Base-by-base conservation (phyloP, 2,797 vertebrate species). In the Sebastolobus alascanus region DNA sequence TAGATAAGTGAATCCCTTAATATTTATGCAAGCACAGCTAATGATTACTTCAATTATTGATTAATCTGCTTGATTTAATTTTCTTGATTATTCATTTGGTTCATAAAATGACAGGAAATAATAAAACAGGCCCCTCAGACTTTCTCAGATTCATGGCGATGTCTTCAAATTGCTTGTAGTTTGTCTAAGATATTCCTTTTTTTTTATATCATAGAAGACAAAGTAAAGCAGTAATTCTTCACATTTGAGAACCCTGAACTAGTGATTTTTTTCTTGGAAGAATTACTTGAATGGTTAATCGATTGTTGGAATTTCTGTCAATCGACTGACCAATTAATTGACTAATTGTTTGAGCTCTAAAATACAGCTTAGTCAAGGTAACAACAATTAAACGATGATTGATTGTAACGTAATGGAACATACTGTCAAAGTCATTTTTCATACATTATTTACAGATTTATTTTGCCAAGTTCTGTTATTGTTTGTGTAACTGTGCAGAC, bases 1-100 rank as follows among this genome's bases (percentile, higher is more conserved):
- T 14, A 9, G 25, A 77, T 58, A 46, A 64, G 38, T 72, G 8
- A 58, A 74, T 67, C 29, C 40, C 22, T 25, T 46, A 14, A 65
- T 46, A 20, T 65, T 38, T 66, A 3, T 60, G 12, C 14, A 29
- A 16, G 4, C 13, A 12, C 20, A 35, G 35, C 14, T 18, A 8
- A 13, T 37, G 16, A 54, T 37, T 5, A 22, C 64, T 18, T 25
- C 14, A 16, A 58, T 40, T 35, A 40, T 52, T 56, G 8, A 50
- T 25, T n/a, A 6, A 31, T 67, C 3, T n/a, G 4, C 13, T 46
- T 80, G 38, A 35, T 68, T 20, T 20, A 1, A 25, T 43, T 35
- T 68, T 8, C 25, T 43, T 50, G 4, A 31, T 18, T 20, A 65
- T 31, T 33, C 1, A 2, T 40, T 54, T 9, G 25, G 5, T 29